A percentile compares a stretch with the other conserved stretches of the same genome.
Conservation (phyloP, 2,797 vertebrate genomes). For the Rhyacichthys aspro region DNA sequence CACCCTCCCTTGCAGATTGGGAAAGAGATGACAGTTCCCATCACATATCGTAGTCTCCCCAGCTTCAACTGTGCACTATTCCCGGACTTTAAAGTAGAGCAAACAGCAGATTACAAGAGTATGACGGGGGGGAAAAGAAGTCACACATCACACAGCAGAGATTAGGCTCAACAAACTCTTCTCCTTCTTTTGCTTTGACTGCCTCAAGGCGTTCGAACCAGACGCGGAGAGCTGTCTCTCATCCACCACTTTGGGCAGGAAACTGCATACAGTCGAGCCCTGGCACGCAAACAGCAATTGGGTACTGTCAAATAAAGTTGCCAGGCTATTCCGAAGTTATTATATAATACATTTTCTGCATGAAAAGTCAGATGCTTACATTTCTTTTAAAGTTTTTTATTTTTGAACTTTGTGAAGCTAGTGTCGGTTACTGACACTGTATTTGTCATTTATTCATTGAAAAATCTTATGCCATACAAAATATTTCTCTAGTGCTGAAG, state of each 20-base stretch:
- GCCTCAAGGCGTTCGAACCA: conserved; percentile 52
- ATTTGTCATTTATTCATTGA: conserved; percentile 31
- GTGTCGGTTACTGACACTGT: conserved; percentile 16
- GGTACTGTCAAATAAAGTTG: conserved; percentile 22
- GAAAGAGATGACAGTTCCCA: conserved; percentile 72
- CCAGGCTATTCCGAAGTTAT: neutral
- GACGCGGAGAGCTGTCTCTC: conserved; percentile 58
- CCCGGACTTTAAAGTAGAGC: conserved; percentile 59
- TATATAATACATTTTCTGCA: neutral
- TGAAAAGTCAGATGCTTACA: neutral
- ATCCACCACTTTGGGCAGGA: conserved; percentile 60
- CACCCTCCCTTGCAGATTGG: conserved; percentile 58
- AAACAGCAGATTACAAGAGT: conserved; percentile 74
- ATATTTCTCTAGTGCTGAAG: conserved; percentile 15
- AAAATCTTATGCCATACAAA: conserved; percentile 33
- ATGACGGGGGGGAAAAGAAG: conserved; percentile 61
- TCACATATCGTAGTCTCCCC: conserved; percentile 55
- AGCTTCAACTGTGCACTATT: conserved; percentile 55
- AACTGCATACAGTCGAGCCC: conserved; percentile 25
- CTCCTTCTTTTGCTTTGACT: conserved; percentile 49
- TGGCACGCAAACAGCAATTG: conserved; percentile 20
- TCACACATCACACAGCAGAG: conserved; percentile 66
- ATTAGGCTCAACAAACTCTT: conserved; percentile 68
- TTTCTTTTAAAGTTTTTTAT: neutral
- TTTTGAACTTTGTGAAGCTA: no score